Evolutionary conservation across 2,113 vertebrate genomes (phyloP).

Genomic region (Mugil cephalus): DNA sequence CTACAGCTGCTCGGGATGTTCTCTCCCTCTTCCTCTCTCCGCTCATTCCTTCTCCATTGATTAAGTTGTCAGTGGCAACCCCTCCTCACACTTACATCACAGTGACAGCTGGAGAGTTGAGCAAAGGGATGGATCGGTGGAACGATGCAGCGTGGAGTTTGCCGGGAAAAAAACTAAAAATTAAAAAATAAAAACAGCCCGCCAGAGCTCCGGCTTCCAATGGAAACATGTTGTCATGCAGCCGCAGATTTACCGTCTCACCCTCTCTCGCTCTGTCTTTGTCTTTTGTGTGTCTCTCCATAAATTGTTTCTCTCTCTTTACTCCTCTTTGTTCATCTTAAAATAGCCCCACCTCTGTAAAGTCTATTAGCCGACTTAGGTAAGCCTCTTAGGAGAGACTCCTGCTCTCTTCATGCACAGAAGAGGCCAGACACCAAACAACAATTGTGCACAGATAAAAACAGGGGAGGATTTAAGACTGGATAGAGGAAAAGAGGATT

Average conservation of each 20-base stretch:
- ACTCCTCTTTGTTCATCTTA: slow-evolving; percentile 55
- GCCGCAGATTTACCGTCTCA: not conserved
- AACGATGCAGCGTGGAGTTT: slow-evolving; percentile 15
- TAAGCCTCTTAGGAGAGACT: slow-evolving; percentile 78
- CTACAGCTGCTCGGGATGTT: slow-evolving; percentile 32
- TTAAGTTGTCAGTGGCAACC: slow-evolving; percentile 40
- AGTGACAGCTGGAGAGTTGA: slow-evolving; percentile 44
- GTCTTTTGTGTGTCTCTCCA: slow-evolving; percentile 1
- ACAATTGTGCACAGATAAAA: slow-evolving; percentile 51
- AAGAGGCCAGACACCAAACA: slow-evolving; percentile 52
- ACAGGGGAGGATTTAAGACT: slow-evolving; percentile 41
- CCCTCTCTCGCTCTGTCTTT: not conserved
- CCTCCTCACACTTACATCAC: slow-evolving; percentile 45
- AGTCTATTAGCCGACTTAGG: slow-evolving; percentile 79
- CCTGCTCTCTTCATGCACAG: slow-evolving; percentile 64
- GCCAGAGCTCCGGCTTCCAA: not conserved
- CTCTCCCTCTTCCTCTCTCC: slow-evolving; percentile 15
- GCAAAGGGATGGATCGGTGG: slow-evolving; percentile 37
- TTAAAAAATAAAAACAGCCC: not conserved
- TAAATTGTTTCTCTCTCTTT: slow-evolving; percentile 34
- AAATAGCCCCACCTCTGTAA: slow-evolving; percentile 75
- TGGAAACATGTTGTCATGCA: not conserved
- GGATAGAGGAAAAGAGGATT: slow-evolving; percentile 47
- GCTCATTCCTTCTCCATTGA: slow-evolving; percentile 45
- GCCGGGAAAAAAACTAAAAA: slow-evolving; percentile 9